Conservation (phyloP, 2,113 vertebrate species). For the Felis chaus region DNA sequence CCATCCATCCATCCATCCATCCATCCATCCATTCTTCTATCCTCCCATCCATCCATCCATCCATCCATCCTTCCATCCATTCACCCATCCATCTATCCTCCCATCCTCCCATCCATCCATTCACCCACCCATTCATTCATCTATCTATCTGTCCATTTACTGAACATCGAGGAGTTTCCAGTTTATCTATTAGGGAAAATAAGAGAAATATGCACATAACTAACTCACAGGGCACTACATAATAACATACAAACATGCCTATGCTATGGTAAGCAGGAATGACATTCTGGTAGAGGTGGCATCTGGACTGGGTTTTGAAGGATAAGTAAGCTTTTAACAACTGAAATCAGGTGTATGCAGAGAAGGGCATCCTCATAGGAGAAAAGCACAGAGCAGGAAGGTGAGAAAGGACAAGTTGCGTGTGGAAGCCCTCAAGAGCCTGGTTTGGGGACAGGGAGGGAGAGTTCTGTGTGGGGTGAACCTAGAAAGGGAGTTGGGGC, state of each 20-base stretch:
- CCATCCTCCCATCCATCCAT: background rate
- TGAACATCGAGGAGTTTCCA: background rate
- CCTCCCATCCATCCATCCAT: too few relatives aligned
- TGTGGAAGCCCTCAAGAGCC: background rate
- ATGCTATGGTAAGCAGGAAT: background rate
- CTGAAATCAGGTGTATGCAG: background rate
- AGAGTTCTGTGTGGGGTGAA: background rate
- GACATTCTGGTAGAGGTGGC: background rate
- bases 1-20: too few relatives aligned
- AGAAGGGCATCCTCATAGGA: background rate
- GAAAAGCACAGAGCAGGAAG: background rate
- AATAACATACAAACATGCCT: background rate
- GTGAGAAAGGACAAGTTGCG: background rate
- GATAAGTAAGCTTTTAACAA: background rate
- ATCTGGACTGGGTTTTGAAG: background rate
- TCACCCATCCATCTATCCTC: background rate
- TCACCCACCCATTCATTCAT: background rate
- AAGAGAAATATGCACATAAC: background rate
- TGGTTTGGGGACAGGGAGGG: background rate
- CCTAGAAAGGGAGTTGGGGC: background rate
- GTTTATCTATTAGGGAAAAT: background rate
- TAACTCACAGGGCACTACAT: background rate
- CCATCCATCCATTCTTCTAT: too few relatives aligned
- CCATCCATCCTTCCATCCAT: too few relatives aligned
- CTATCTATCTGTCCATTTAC: background rate